Percentiles rank a stretch among this genome's conserved stretches.
Evolutionary conservation across 2,797 vertebrate species (phyloP).

Genomic region (Labroides dimidiatus): DNA sequence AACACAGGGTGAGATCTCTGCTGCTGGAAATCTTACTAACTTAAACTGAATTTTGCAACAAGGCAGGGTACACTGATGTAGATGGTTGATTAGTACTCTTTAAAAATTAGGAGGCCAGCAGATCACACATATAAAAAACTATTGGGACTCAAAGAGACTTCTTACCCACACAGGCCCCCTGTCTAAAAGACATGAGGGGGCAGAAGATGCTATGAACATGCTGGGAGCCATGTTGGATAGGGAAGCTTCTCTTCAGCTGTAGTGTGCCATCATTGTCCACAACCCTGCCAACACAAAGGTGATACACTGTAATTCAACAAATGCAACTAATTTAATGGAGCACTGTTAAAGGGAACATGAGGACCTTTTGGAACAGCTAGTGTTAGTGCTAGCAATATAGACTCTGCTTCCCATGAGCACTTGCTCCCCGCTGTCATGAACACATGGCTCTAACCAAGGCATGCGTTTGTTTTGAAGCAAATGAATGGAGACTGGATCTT

Average conservation of each 20-base stretch:
- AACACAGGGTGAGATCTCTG: not conserved
- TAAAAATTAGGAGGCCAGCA: conserved; percentile 21
- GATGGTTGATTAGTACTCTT: conserved; percentile 22
- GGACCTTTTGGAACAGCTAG: no score
- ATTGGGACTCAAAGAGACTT: conserved; percentile 14
- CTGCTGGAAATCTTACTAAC: not conserved
- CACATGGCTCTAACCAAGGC: no score
- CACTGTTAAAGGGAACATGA: no score
- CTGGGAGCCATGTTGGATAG: conserved; percentile 91
- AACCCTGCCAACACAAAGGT: conserved; percentile 80
- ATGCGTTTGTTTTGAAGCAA: no score
- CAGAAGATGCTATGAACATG: conserved; percentile 95
- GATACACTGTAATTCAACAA: not conserved
- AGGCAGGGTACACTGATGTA: not conserved
- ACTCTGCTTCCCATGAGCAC: no score
- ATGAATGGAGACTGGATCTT: no score
- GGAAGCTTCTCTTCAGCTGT: conserved; percentile 93
- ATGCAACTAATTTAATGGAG: conserved; percentile 6
- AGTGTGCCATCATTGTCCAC: conserved; percentile 94
- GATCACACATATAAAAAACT: conserved; percentile 22
- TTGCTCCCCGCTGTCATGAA: no score
- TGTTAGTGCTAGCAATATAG: no score
- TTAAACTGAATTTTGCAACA: not conserved
- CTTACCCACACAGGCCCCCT: conserved; percentile 96
- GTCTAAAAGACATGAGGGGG: conserved; percentile 97